These are phyloP conservation scores for Drosophila multiciliata DNA, from an alignment of 2,888 invertebrate species.

Conservation along the genomic window DNA sequence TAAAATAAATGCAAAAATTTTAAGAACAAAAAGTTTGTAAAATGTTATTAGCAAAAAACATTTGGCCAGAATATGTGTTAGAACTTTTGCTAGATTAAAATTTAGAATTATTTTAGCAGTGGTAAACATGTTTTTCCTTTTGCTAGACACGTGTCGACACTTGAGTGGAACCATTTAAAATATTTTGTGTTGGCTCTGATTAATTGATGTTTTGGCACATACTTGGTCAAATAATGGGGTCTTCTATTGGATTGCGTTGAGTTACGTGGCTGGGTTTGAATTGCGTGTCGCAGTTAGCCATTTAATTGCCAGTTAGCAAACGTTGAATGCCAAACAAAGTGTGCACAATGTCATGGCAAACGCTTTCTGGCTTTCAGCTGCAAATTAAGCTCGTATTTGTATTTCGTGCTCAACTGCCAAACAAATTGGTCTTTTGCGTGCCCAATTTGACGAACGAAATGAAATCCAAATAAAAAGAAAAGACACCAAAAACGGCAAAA, in stretches of 20 bases:
- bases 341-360: slow-evolving; percentile 69
- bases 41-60: neutral
- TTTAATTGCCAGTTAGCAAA: slow-evolving; percentile 72
- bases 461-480: slow-evolving; percentile 24
- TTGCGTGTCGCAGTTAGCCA: slow-evolving; percentile 65
- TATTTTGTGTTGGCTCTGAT: slow-evolving; percentile 34
- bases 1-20: neutral
- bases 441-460: slow-evolving; percentile 39
- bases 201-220: slow-evolving; percentile 65
- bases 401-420: slow-evolving; percentile 60
- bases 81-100: neutral
- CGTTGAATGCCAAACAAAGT: slow-evolving; percentile 65
- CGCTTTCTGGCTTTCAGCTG: slow-evolving; percentile 67
- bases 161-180: neutral
- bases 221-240: slow-evolving; percentile 39
- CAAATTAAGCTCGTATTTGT: slow-evolving; percentile 70
- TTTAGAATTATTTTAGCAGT: neutral
- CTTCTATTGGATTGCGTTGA: slow-evolving; percentile 5
- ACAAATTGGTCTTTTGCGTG: slow-evolving; percentile 76
- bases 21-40: neutral
- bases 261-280: slow-evolving; percentile 8
- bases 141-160: neutral
- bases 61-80: neutral
- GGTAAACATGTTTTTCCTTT: neutral
- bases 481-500: neutral